These are phyloP conservation scores for Lasius fuliginosus DNA, from an alignment of 2,888 invertebrate species.

Conservation along the genomic window DNA sequence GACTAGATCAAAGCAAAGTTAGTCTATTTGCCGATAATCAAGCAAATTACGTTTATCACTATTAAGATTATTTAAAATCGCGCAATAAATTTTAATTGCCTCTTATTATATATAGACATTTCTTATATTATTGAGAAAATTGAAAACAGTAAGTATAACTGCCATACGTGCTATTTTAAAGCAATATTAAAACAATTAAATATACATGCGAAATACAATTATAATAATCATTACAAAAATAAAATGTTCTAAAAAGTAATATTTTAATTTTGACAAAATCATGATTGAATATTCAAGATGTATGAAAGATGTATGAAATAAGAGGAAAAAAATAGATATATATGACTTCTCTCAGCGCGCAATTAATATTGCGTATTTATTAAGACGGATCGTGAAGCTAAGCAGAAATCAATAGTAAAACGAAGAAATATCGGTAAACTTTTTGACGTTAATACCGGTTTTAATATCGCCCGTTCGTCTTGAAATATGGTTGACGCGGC, in stretches of 20 bases:
- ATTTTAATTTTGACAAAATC: constrained; percentile 20
- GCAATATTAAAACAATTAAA: not conserved
- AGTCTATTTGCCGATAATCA: constrained; percentile 6
- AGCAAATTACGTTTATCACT: not conserved
- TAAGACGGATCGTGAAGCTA: constrained; percentile 35
- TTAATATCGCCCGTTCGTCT: constrained; percentile 52
- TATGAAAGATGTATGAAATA: not conserved
- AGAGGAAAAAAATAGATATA: not conserved
- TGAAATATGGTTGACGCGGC: constrained; percentile 55
- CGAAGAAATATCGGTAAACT: constrained; percentile 50
- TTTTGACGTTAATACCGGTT: constrained; percentile 52
- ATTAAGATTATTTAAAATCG: not conserved
- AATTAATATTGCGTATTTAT: constrained; percentile 48
- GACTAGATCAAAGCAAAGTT: not conserved
- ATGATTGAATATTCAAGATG: not conserved
- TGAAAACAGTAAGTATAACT: not conserved
- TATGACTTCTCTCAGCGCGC: not conserved
- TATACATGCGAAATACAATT: not conserved
- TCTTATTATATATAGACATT: not conserved
- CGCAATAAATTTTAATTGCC: not conserved
- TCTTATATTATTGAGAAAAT: not conserved
- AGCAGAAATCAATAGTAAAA: constrained; percentile 38
- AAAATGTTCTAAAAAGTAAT: not conserved
- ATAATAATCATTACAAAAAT: not conserved
- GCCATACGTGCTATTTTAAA: not conserved